These are phyloP conservation scores for Tortricodes alternella DNA, from an alignment of 2,888 invertebrate genomes.

Conservation along the genomic window DNA sequence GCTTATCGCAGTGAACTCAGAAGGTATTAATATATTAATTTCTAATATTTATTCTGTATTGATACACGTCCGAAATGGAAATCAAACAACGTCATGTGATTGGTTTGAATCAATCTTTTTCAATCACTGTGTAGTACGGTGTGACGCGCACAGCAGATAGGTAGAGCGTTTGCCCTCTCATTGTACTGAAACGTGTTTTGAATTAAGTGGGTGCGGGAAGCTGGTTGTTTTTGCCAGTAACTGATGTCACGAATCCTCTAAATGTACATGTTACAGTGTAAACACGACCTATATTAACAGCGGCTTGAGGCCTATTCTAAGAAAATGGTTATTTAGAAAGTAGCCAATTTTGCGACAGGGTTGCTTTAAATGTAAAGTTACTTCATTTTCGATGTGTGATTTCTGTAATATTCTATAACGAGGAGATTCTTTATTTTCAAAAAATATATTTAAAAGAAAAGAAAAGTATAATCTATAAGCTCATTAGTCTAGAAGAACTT, in stretches of 20 bases:
- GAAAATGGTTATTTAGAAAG: too few relatives aligned
- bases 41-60: constrained; percentile 16
- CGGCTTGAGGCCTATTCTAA: not conserved
- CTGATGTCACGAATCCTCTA: constrained; percentile 51
- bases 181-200: constrained; percentile 57
- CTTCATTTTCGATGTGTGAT: too few relatives aligned
- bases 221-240: constrained; percentile 54
- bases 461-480: too few relatives aligned
- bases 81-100: constrained; percentile 24
- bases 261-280: constrained; percentile 47
- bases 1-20: not conserved
- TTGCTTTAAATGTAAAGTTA: too few relatives aligned
- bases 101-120: constrained; percentile 29
- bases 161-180: constrained; percentile 56
- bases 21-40: not conserved
- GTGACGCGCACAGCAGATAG: constrained; percentile 30
- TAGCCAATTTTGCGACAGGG: too few relatives aligned
- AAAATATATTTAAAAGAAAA: too few relatives aligned
- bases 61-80: constrained; percentile 25
- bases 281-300: constrained; percentile 36
- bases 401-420: too few relatives aligned
- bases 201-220: constrained; percentile 52
- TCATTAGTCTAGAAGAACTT: too few relatives aligned
- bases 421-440: too few relatives aligned
- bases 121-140: constrained; percentile 30